Evolutionary conservation across 1,140 invertebrate genomes (phyloP).

Genomic region (Monochamus saltuarius): DNA sequence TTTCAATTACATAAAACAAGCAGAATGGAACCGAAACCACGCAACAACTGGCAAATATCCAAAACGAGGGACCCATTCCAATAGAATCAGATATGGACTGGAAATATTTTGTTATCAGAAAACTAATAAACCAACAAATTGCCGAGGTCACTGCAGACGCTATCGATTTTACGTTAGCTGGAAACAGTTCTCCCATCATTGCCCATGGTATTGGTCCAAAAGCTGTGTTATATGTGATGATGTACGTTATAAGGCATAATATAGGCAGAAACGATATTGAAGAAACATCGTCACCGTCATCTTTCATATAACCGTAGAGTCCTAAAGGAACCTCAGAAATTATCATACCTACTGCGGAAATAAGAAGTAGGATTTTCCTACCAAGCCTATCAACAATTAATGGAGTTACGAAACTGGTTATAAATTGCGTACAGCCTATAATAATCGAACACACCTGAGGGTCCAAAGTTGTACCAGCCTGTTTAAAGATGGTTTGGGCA

Average conservation of each 20-base stretch:
- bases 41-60: slow-evolving; percentile 73
- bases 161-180: slow-evolving; percentile 70
- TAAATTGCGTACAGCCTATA: slow-evolving; percentile 70
- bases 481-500: slow-evolving; percentile 68
- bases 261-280: slow-evolving; percentile 37
- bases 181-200: slow-evolving; percentile 79
- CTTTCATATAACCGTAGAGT: slow-evolving; percentile 36
- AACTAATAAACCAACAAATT: slow-evolving; percentile 76
- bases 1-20: slow-evolving; percentile 51
- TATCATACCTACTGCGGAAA: slow-evolving; percentile 66
- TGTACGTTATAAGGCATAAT: slow-evolving; percentile 35
- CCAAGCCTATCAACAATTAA: slow-evolving; percentile 74
- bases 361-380: slow-evolving; percentile 68
- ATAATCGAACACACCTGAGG: slow-evolving; percentile 70
- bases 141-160: slow-evolving; percentile 73
- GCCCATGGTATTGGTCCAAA: slow-evolving; percentile 83
- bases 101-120: slow-evolving; percentile 79
- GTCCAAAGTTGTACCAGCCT: slow-evolving; percentile 60
- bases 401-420: slow-evolving; percentile 68
- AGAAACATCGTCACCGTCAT: slow-evolving; percentile 25
- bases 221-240: slow-evolving; percentile 52
- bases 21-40: slow-evolving; percentile 58
- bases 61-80: slow-evolving; percentile 71
- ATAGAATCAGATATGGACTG: slow-evolving; percentile 58
- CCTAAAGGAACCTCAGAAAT: slow-evolving; percentile 42